A percentile compares a stretch with the other conserved stretches of the same genome.
Evolutionary conservation across 2,888 invertebrate genomes (phyloP).

Genomic region (Oxycera nigricornis): DNA sequence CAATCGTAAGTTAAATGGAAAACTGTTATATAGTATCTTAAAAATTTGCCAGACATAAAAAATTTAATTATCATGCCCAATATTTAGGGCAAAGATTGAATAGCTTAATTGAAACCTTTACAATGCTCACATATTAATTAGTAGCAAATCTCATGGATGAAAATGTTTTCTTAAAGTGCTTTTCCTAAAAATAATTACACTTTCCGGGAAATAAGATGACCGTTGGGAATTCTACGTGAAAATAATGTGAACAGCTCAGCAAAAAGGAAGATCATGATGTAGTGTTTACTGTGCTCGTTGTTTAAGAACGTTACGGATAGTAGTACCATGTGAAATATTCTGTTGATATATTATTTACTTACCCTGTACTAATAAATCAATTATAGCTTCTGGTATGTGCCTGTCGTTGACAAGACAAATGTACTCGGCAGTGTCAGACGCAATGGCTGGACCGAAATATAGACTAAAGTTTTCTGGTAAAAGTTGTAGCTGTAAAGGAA

Average conservation of each 20-base stretch:
- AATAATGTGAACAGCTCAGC: neutral
- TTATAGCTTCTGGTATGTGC: conserved; percentile 70
- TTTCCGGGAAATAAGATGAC: neutral
- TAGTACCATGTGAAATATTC: neutral
- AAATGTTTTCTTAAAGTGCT: no score
- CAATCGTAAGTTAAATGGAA: no score
- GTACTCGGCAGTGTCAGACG: conserved; percentile 72
- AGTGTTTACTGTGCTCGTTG: neutral
- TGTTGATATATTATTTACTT: conserved; percentile 54
- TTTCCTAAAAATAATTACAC: neutral
- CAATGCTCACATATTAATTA: no score
- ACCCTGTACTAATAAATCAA: conserved; percentile 74
- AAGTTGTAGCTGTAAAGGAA: conserved; percentile 63
- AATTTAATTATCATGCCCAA: no score
- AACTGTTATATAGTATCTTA: no score
- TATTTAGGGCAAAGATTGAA: no score
- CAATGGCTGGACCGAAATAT: conserved; percentile 69
- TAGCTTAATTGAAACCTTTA: no score
- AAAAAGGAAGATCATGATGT: neutral
- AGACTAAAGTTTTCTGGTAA: conserved; percentile 69
- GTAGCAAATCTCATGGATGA: no score
- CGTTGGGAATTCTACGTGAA: neutral
- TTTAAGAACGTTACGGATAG: neutral
- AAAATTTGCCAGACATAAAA: no score
- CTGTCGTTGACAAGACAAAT: conserved; percentile 74